These are phyloP conservation scores for Aspidiotus rigidus DNA, from an alignment of 2,888 invertebrate species.

Conservation along the genomic window DNA sequence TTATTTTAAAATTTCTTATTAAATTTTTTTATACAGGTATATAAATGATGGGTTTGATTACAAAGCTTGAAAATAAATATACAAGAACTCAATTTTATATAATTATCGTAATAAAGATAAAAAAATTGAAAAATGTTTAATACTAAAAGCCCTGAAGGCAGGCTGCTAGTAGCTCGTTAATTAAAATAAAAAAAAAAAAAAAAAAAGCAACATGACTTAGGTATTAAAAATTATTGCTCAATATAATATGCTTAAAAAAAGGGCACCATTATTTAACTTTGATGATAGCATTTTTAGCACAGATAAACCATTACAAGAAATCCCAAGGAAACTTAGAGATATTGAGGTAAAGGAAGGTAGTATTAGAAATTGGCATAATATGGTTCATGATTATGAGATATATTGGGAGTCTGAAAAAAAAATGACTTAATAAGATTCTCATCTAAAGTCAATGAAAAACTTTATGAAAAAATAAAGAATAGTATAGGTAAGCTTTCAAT, in stretches of 20 bases:
- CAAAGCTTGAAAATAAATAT: slow-evolving; percentile 9
- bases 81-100: slow-evolving; percentile 18
- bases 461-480: slow-evolving; percentile 13
- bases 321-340: slow-evolving; percentile 9
- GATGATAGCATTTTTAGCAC: slow-evolving; percentile 13
- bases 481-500: neutral
- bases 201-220: slow-evolving; percentile 10
- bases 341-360: slow-evolving; percentile 10
- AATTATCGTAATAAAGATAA: slow-evolving; percentile 16
- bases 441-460: slow-evolving; percentile 8
- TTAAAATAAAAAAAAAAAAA: too few species aligned
- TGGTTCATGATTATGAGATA: too few species aligned
- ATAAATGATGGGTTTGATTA: slow-evolving; percentile 12
- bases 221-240: neutral
- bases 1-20: slow-evolving; percentile 14
- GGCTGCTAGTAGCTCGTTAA: too few species aligned
- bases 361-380: slow-evolving; percentile 2
- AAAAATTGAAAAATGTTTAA: slow-evolving; percentile 7
- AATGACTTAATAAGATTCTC: neutral
- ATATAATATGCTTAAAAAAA: neutral
- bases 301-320: slow-evolving; percentile 11
- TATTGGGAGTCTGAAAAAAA: too few species aligned
- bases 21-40: slow-evolving; percentile 15
- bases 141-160: too few species aligned
- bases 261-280: neutral